A percentile compares a stretch with the other conserved stretches of the same genome.
Evolutionary conservation across 2,113 vertebrate genomes (phyloP).

Genomic region (Cheirogaleus medius): DNA sequence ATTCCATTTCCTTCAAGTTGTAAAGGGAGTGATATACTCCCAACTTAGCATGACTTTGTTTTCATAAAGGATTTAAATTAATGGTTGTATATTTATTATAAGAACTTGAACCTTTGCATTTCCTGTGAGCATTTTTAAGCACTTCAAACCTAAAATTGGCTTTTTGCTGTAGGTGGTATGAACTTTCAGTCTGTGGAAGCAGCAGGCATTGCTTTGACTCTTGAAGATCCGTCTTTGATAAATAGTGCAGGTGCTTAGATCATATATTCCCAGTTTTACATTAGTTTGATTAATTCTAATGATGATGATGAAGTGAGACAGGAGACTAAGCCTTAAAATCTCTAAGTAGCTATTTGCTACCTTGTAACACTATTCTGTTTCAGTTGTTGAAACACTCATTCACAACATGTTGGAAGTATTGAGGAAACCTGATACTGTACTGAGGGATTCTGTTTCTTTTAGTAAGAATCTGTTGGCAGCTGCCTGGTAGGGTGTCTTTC

Average conservation of each 20-base stretch:
- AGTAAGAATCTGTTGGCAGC: slow-evolving; percentile 53
- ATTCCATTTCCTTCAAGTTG: background rate
- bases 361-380: slow-evolving; percentile 37
- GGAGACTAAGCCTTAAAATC: slow-evolving; percentile 47
- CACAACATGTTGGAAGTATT: slow-evolving; percentile 19
- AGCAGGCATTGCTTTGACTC: background rate
- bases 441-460: slow-evolving; percentile 50
- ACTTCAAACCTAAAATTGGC: background rate
- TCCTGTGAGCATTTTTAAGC: background rate
- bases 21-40: background rate
- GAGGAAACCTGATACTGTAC: slow-evolving; percentile 47
- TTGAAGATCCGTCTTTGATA: background rate
- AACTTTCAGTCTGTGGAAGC: background rate
- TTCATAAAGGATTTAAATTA: slow-evolving; percentile 31
- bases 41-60: background rate
- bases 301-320: slow-evolving; percentile 2
- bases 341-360: slow-evolving; percentile 39
- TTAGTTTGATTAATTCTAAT: slow-evolving; percentile 46
- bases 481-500: slow-evolving; percentile 36
- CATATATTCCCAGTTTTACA: background rate
- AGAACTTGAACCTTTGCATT: slow-evolving; percentile 24
- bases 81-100: background rate
- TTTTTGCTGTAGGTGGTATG: slow-evolving; percentile 12
- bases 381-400: slow-evolving; percentile 58
- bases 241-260: slow-evolving; percentile 18